A percentile compares a stretch with the other conserved stretches of the same genome.
These are phyloP conservation scores for Thera britannica DNA, from an alignment of 2,888 invertebrate species.

Conservation along the genomic window DNA sequence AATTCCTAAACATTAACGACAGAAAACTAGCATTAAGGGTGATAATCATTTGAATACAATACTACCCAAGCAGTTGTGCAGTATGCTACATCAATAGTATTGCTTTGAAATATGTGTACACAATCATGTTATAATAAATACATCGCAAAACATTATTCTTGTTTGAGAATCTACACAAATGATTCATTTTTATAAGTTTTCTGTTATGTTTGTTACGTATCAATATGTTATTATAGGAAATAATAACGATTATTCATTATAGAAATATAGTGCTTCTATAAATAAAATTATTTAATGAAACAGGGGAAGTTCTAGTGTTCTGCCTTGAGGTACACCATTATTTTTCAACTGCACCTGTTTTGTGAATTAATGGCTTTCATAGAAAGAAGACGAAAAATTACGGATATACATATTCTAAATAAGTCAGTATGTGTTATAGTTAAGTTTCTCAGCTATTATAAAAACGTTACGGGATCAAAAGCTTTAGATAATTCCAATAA, in stretches of 20 bases:
- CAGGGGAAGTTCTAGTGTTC: not conserved
- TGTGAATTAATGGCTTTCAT: not conserved
- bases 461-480: not conserved
- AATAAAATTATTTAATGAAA: not conserved
- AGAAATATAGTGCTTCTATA: not conserved
- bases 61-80: not conserved
- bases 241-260: not conserved
- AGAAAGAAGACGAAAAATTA: not conserved
- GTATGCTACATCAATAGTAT: slow-evolving; percentile 6
- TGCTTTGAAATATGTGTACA: slow-evolving; percentile 23
- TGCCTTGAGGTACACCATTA: slow-evolving; percentile 19
- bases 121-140: slow-evolving; percentile 3
- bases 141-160: not conserved
- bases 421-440: not conserved
- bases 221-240: not conserved
- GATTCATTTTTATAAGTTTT: not conserved
- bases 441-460: not conserved
- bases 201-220: not conserved
- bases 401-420: not conserved
- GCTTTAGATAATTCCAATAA: slow-evolving; percentile 8
- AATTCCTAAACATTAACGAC: slow-evolving; percentile 18
- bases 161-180: not conserved
- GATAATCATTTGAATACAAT: no score
- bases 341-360: not conserved
- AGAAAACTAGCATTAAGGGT: not conserved